Evolutionary conservation across 2,888 invertebrate species (phyloP).

Genomic region (Stomorhina lunata): DNA sequence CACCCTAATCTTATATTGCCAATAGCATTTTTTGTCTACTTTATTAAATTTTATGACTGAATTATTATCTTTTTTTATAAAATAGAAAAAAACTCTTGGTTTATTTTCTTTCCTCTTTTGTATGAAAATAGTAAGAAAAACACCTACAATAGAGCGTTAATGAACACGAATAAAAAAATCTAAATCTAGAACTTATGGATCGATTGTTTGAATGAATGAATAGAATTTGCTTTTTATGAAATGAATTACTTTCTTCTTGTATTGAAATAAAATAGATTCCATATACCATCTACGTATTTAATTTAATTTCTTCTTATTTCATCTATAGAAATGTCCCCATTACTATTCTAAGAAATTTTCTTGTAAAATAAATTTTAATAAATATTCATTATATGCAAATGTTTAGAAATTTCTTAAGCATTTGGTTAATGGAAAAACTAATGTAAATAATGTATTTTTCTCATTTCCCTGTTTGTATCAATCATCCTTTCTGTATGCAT

Average conservation of each 20-base stretch:
- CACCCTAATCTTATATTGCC: neutral
- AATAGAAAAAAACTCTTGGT: neutral
- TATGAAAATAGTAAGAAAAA: neutral
- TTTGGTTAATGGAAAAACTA: neutral
- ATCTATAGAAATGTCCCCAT: neutral
- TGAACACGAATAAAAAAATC: slow-evolving; percentile 3
- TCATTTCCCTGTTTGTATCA: neutral
- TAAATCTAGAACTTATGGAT: neutral
- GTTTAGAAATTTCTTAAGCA: too few relatives aligned
- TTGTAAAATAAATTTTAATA: neutral
- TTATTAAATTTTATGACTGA: neutral
- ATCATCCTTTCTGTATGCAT: neutral
- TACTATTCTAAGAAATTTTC: too few relatives aligned
- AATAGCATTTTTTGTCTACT: slow-evolving; percentile 10
- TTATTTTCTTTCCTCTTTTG: neutral
- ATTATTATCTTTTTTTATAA: neutral
- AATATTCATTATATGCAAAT: neutral
- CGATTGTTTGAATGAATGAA: slow-evolving; percentile 12
- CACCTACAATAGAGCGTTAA: slow-evolving; percentile 3
- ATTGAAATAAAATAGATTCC: neutral
- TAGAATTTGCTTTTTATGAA: neutral
- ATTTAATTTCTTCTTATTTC: neutral
- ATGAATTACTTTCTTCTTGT: neutral
- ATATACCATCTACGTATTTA: too few relatives aligned
- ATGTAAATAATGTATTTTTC: neutral